phyloP scores from a whole-genome alignment of 2,797 vertebrate species.

The Enteromius fasciolatus region DNA sequence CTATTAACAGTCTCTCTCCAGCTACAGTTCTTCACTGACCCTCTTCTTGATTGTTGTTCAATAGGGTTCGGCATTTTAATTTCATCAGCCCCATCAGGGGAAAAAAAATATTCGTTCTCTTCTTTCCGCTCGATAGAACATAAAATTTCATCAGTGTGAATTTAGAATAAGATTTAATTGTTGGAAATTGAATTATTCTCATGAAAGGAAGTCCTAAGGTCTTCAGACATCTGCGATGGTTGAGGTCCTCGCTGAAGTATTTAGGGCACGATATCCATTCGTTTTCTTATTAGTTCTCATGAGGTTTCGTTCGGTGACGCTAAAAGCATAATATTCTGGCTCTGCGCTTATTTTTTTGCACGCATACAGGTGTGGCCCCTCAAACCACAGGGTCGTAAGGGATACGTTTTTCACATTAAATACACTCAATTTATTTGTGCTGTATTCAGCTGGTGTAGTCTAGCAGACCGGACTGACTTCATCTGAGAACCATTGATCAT shows the following conservation, averaged over 20 bases:
- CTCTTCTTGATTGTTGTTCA: conserved; percentile 72
- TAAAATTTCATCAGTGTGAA: conserved; percentile 59
- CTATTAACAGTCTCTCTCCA: conserved; percentile 70
- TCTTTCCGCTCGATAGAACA: conserved; percentile 54
- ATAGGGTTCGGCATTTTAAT: conserved; percentile 69
- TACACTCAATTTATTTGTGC: background rate
- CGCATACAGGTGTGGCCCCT: conserved; percentile 13
- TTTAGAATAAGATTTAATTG: conserved; percentile 69
- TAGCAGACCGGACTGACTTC: conserved; percentile 33
- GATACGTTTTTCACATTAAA: conserved; percentile 11
- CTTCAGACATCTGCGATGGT: conserved; percentile 19
- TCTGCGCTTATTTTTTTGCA: background rate
- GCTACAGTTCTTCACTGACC: conserved; percentile 66
- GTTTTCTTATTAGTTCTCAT: conserved; percentile 31
- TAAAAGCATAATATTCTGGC: conserved; percentile 30
- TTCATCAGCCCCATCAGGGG: conserved; percentile 63
- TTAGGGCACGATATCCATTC: conserved; percentile 19
- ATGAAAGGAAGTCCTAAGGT: conserved; percentile 43
- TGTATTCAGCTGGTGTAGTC: conserved; percentile 21
- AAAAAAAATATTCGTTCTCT: conserved; percentile 14
- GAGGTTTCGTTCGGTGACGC: conserved; percentile 14
- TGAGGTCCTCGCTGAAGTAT: conserved; percentile 27
- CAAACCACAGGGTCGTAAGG: background rate
- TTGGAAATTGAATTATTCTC: conserved; percentile 66
- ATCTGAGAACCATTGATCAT: conserved; percentile 41